Evolutionary conservation across 2,113 vertebrate genomes (phyloP).

Genomic region (Amblyornis subalaris): DNA sequence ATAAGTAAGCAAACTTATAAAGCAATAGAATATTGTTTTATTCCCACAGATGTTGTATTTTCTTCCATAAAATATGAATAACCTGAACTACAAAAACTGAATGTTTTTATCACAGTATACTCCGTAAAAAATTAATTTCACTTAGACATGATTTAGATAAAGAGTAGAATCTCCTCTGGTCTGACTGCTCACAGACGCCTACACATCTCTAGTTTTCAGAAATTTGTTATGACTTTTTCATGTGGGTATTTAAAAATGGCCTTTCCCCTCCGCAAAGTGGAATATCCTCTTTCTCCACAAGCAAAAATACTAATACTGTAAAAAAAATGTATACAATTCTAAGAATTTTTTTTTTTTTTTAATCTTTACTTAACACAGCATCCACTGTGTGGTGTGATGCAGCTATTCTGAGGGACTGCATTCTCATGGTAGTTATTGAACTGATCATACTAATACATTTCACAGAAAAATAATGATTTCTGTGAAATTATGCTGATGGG

Average conservation of each 20-base stretch:
- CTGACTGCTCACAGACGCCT: background rate
- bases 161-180: background rate
- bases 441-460: background rate
- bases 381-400: fast-evolving
- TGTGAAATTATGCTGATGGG: background rate
- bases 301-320: background rate
- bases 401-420: background rate
- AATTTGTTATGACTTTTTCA: background rate
- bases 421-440: background rate
- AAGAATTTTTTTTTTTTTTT: background rate
- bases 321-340: background rate
- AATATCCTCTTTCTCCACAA: background rate
- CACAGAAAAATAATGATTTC: background rate
- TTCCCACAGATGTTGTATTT: conserved; percentile 12
- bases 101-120: background rate
- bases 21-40: conserved; percentile 30
- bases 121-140: background rate
- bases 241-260: background rate
- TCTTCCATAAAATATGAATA: conserved; percentile 42
- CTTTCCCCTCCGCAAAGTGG: fast-evolving
- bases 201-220: background rate
- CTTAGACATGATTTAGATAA: background rate
- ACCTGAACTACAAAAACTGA: background rate
- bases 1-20: conserved; percentile 50
- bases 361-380: background rate